Percentiles rank a stretch among this genome's conserved stretches.
Conservation (phyloP, 2,797 vertebrate species). For the Catharus ustulatus region DNA sequence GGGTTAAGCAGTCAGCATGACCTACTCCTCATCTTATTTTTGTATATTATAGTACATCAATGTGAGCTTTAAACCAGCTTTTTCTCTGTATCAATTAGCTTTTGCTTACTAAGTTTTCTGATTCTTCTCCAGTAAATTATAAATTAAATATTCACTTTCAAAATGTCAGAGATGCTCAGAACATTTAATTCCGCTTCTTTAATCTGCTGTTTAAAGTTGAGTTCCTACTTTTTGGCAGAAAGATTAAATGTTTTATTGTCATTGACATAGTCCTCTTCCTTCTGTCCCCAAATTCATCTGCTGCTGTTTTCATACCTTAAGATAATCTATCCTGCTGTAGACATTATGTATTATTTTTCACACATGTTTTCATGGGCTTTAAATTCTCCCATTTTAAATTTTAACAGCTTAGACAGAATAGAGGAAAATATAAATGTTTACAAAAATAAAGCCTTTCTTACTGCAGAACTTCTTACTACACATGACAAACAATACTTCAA, state of each 20-base stretch:
- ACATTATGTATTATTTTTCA: neutral
- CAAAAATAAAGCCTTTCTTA: neutral
- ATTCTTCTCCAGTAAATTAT: neutral
- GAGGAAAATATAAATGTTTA: neutral
- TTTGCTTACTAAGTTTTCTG: neutral
- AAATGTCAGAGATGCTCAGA: neutral
- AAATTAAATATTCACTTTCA: neutral
- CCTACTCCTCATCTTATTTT: neutral
- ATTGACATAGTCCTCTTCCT: neutral
- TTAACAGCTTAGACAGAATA: neutral
- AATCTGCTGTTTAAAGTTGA: neutral
- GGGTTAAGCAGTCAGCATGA: neutral
- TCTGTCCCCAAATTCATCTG: neutral
- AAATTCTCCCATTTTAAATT: neutral
- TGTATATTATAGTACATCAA: neutral
- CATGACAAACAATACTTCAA: neutral
- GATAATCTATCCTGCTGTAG: neutral
- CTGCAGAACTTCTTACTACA: neutral
- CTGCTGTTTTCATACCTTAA: neutral
- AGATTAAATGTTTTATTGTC: neutral
- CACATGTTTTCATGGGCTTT: neutral
- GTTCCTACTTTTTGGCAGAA: neutral
- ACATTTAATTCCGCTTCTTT: neutral
- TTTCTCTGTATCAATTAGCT: neutral
- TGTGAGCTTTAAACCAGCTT: neutral